Conservation (phyloP, 2,797 vertebrate species). For the Esox lucius region DNA sequence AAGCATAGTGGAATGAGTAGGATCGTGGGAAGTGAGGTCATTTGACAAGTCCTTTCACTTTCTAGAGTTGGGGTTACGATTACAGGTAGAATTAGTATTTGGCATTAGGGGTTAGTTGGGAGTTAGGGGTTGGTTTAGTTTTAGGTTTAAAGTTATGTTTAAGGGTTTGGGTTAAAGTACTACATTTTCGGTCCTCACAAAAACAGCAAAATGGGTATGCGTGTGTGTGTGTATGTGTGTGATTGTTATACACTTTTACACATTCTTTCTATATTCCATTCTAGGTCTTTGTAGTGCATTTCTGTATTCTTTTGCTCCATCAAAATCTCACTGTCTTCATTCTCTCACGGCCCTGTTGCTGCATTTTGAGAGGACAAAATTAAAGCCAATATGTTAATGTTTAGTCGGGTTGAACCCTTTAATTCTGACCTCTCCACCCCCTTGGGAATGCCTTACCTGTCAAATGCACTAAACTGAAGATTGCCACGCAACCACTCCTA, state of each 20-base stretch:
- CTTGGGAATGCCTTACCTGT: slow-evolving; percentile 70
- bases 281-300: slow-evolving; percentile 10
- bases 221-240: background rate
- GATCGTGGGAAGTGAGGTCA: too few species aligned
- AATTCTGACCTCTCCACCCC: slow-evolving; percentile 44
- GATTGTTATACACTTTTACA: background rate
- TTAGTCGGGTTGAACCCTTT: background rate
- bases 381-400: background rate
- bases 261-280: slow-evolving; percentile 9
- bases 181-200: too few species aligned
- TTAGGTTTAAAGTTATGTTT: too few species aligned
- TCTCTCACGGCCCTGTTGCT: slow-evolving; percentile 60
- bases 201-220: background rate
- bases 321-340: slow-evolving; percentile 3
- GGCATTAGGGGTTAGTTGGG: too few species aligned
- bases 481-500: slow-evolving; percentile 54
- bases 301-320: background rate
- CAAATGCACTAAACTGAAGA: slow-evolving; percentile 71
- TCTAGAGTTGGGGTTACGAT: too few species aligned
- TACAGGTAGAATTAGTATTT: too few species aligned
- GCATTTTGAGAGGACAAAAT: slow-evolving; percentile 48
- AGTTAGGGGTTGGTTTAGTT: too few species aligned
- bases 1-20: too few species aligned
- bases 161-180: too few species aligned
- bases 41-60: too few species aligned